Evolutionary conservation across 2,113 vertebrate species (phyloP), one percentile per base, ranked within the genome.

Genomic region (Thymallus thymallus): DNA sequence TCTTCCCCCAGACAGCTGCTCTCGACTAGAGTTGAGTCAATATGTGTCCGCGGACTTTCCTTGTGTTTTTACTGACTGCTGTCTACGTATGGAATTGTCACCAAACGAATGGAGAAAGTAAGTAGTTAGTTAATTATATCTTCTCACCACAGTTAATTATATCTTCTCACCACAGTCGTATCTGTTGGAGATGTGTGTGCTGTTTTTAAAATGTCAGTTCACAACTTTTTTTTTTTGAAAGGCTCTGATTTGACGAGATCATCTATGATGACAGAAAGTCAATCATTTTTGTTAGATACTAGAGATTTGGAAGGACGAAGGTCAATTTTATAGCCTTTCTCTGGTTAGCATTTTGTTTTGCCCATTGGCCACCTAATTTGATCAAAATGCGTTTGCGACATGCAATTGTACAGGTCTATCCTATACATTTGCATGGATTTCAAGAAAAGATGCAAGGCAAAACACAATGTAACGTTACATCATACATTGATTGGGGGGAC

Each of bases 81-180:
- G 83, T 83, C 76, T 90, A 78, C 86, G 35, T 90, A 78, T 87
- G 88, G 84, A 87, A 82, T 85, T 89, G 88, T 89, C 89, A 89
- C 14, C 86, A 68, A 74, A 85, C 86, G 10, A 73, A 68, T 23
- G 92, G 86, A 84, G 92, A 94, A 78, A 87, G 93, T 94, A 78
- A 93, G 93, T 92, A 75, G 16, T 51, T 51, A 51, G 13, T 4
- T 51, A 18, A 51, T 68, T 32, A n/a, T 62, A 32, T 6, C 23
- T 65, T 48, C 18, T 68, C 60, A 32, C 55, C 3, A 32, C 2
- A 56, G 46, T 35, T n/a, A n/a, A n/a, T n/a, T n/a, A n/a, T n/a
- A 46, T 45, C 26, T 65, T 48, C 18, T 68, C 60, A 32, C 55
- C 3, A 32, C 2, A 56, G 46, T 35, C 1, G 32, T 12, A 23